Percentiles rank a stretch among this genome's conserved stretches.
Conservation (phyloP, 2,797 vertebrate species). For the Denticeps clupeoides region DNA sequence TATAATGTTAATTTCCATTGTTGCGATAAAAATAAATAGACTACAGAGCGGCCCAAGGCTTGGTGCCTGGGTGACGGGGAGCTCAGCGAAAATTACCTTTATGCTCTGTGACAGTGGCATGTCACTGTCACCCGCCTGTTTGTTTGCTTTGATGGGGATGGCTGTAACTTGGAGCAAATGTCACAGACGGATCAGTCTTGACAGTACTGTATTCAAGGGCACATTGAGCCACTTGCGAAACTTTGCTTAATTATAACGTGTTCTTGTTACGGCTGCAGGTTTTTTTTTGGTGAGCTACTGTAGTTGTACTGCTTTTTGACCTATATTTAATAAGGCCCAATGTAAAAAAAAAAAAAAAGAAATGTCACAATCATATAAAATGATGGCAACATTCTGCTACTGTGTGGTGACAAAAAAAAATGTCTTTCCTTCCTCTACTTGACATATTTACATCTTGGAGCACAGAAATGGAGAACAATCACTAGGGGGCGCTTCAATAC, state of each 20-base stretch:
- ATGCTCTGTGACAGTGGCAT: conserved; percentile 62
- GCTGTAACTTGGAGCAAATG: conserved; percentile 58
- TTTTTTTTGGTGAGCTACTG: too few relatives aligned
- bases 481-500: conserved; percentile 94
- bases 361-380: too few relatives aligned
- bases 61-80: conserved; percentile 10
- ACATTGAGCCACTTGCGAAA: conserved; percentile 54
- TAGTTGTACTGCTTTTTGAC: too few relatives aligned
- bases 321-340: too few relatives aligned
- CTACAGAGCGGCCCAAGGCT: conserved; percentile 45
- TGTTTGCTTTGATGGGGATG: conserved; percentile 53
- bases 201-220: conserved; percentile 66
- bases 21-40: conserved; percentile 74
- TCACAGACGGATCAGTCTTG: conserved; percentile 61
- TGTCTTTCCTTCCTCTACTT: too few relatives aligned
- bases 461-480: conserved; percentile 40
- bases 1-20: conserved; percentile 69
- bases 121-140: conserved; percentile 66
- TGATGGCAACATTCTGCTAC: too few relatives aligned
- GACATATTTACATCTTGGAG: too few relatives aligned
- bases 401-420: too few relatives aligned
- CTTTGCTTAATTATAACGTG: conserved; percentile 40
- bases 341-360: too few relatives aligned
- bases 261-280: too few relatives aligned
- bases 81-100: conserved; percentile 60